Percentiles rank a stretch among this genome's conserved stretches.
These are phyloP conservation scores for Petrosia ficiformis DNA, from an alignment of 37 sponge, comb jelly and placozoan species.

Conservation along the genomic window DNA sequence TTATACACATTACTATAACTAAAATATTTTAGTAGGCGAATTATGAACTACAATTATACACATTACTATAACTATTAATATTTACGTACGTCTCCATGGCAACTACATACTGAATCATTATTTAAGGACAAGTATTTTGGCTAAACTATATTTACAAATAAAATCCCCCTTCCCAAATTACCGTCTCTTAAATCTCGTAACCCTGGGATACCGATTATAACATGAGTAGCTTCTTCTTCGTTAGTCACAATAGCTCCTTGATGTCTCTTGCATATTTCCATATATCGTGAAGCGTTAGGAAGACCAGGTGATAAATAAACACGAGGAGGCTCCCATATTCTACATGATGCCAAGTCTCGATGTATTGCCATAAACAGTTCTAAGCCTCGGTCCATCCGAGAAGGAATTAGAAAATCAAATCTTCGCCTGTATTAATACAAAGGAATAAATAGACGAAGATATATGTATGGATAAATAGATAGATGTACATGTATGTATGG, in stretches of 20 bases:
- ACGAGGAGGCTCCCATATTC: slow-evolving; percentile 62
- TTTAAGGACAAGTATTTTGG: too few relatives aligned
- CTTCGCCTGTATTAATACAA: slow-evolving; percentile 40
- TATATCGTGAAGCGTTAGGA: slow-evolving; percentile 9
- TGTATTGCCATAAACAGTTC: slow-evolving; percentile 80
- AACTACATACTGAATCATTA: too few relatives aligned
- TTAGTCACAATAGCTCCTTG: slow-evolving; percentile 56
- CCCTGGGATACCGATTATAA: slow-evolving; percentile 46
- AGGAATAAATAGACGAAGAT: slow-evolving; percentile 3
- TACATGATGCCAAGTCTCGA: slow-evolving; percentile 43
- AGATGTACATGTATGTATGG: too few relatives aligned
- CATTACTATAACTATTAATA: too few relatives aligned
- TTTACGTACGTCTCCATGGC: too few relatives aligned
- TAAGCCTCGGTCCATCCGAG: slow-evolving; percentile 77
- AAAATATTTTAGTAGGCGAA: too few relatives aligned
- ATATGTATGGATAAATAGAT: too few relatives aligned
- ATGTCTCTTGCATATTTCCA: slow-evolving; percentile 66
- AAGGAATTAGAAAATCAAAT: slow-evolving; percentile 81
- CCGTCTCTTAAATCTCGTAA: too few relatives aligned
- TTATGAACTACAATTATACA: too few relatives aligned
- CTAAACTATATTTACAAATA: too few relatives aligned
- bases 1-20: too few relatives aligned
- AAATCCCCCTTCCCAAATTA: too few relatives aligned
- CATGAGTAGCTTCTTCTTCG: slow-evolving; percentile 68
- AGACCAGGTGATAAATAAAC: slow-evolving; percentile 30